A percentile compares a stretch with the other conserved stretches of the same genome.
phyloP scores from a whole-genome alignment of 2,888 invertebrate species.

The Graphium colonna region DNA sequence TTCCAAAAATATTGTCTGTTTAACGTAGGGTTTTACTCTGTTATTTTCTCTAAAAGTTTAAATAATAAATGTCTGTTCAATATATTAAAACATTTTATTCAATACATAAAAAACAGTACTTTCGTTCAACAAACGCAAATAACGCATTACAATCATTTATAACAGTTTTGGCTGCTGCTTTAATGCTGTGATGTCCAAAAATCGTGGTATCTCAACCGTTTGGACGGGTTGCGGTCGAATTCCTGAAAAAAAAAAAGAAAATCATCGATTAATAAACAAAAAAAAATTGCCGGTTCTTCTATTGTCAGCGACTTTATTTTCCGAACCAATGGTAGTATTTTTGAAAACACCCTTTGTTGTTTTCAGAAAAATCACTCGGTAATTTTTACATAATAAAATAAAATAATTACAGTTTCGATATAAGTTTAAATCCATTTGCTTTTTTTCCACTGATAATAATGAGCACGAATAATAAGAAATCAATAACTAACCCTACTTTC shows the following conservation, averaged over 20 bases:
- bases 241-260: constrained; percentile 41
- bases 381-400: too few relatives aligned
- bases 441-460: too few relatives aligned
- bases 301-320: too few relatives aligned
- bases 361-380: too few relatives aligned
- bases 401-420: too few relatives aligned
- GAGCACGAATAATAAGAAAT: too few relatives aligned
- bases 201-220: constrained; percentile 67
- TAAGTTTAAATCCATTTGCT: too few relatives aligned
- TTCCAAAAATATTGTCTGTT: constrained; percentile 45
- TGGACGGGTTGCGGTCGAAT: constrained; percentile 35
- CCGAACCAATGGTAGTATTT: not conserved
- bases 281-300: not conserved
- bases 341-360: too few relatives aligned
- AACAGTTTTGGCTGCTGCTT: constrained; percentile 85
- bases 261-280: too few relatives aligned
- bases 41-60: constrained; percentile 72
- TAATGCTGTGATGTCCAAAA: constrained; percentile 84
- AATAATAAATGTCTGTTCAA: constrained; percentile 79
- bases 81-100: constrained; percentile 22
- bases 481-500: too few relatives aligned
- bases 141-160: constrained; percentile 33
- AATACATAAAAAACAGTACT: not conserved
- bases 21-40: constrained; percentile 54
- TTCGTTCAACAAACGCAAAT: too few relatives aligned